Base-by-base conservation (phyloP, 1,140 invertebrate species). In the Gryllus bimaculatus region DNA sequence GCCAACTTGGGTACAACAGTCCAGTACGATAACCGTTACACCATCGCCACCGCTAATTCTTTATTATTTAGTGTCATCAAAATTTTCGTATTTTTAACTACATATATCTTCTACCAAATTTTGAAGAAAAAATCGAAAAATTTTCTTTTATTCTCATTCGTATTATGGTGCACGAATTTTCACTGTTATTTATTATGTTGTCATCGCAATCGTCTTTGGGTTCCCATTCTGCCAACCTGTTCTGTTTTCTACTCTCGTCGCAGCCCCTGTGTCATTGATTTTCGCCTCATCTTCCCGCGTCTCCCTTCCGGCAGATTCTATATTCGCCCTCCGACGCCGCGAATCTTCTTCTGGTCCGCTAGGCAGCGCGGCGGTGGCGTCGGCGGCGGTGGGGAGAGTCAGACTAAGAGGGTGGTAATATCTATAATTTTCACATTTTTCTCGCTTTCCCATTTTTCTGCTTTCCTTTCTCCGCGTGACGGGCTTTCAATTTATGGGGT, bases 361-460 rank as follows among this genome's bases (percentile, higher is more conserved):
- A 39, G 26, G 26, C 26, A 39, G 26, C 26, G 26, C 26, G 26
- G 26, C 26, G 26, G 26, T 39, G 26, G 26, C 26, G 26, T n/a
- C n/a, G n/a, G n/a, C n/a, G n/a, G n/a, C n/a, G n/a, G n/a, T 54
- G 49, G 8, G 15, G 49, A 66, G 10, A 66, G 54, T 13, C 10
- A 18, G 54, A 66, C 10, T 66, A 66, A 66, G 54, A 66, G 54
- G 54, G 54, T 66, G 54, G 54, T 66, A 66, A 66, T 66, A 66
- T 66, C 54, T 66, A 66, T 66, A 66, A 66, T 66, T 66, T 66
- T 66, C 54, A 66, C 54, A 66, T 66, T 66, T 66, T 66, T 66
- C 54, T 66, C 54, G 54, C 54, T 66, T 18, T 66, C 54, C 54
- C 54, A 66, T 66, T 66, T 66, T 66, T 66, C 54, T 18, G 54